Base-by-base conservation (phyloP, 2,797 vertebrate genomes). In the Cygnus olor region DNA sequence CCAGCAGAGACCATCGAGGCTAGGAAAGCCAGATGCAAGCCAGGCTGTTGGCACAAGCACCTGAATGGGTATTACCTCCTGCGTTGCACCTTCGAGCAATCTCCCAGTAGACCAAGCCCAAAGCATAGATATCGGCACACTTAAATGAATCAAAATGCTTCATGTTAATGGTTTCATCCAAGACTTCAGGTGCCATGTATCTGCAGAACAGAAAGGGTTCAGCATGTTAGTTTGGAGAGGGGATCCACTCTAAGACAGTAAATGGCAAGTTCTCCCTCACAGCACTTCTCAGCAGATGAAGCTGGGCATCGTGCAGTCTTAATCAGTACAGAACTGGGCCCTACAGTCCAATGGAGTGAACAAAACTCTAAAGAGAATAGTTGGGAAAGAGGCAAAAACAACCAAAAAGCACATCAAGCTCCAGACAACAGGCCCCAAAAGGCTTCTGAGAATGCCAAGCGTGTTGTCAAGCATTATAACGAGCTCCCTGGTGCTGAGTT, bases 151-250 rank as follows among this genome's bases (percentile, higher is more conserved):
- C 99, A 82, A 99, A 99, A 98, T 99, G 99, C 95, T 99, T 99
- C 99, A 99, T 99, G 97, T 99, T 99, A 97, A 99, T 99, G 63
- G 98, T 99, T 97, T 99, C 99, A n/a, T 99, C 99, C 96, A 99
- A 96, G 10, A 99, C 99, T 93, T 99, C 99, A 27, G 99, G 99
- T 76, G 99, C 99, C 99, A 99, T 99, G 94, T 99, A 99, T 82
- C 99, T 99, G 97, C 22, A 81, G 24, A 58, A 92, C 58, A 78
- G 49, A 87, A 91, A 72, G 66, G 89, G 53, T 77, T 69, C 71
- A 71, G 20, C 3, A 0, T 0, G n/a, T 80, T 91, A 12, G 42
- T 36, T 84, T 20, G 2, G 8, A 76, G 30, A 79, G 20, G 16
- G 65, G 38, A 57, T 83, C 66, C 19, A 85, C 44, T 9, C 3